Evolutionary conservation across 1,140 invertebrate species (phyloP).

Genomic region (Portunus trituberculatus): DNA sequence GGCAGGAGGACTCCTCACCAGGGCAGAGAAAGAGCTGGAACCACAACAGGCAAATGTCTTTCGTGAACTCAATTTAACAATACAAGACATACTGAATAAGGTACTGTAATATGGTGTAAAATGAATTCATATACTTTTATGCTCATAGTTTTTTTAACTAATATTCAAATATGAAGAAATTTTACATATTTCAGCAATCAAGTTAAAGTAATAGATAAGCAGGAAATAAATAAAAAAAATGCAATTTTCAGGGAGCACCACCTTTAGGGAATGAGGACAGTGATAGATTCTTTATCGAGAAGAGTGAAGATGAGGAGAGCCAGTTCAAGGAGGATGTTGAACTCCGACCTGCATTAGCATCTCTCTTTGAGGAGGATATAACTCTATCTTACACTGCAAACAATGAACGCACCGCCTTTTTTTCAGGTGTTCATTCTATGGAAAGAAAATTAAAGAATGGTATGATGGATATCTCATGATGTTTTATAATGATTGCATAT

Average conservation of each 20-base stretch:
- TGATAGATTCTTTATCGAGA: slow-evolving; percentile 32
- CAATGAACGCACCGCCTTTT: slow-evolving; percentile 23
- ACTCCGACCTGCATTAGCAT: not conserved
- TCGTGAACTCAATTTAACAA: slow-evolving; percentile 29
- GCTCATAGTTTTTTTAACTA: no score
- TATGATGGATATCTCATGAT: not conserved
- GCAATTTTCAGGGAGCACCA: not conserved
- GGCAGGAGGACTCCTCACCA: slow-evolving; percentile 52
- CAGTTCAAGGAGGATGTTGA: not conserved
- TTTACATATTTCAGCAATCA: no score
- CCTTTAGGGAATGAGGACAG: not conserved
- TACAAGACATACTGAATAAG: slow-evolving; percentile 40
- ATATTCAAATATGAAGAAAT: no score
- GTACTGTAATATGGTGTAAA: not conserved
- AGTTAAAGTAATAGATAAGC: no score
- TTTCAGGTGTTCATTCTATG: slow-evolving; percentile 28
- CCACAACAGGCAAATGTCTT: slow-evolving; percentile 49
- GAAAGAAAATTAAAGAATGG: slow-evolving; percentile 31
- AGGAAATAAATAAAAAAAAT: no score
- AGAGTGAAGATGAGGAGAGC: not conserved
- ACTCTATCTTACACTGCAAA: slow-evolving; percentile 43
- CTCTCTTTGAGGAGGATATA: slow-evolving; percentile 49
- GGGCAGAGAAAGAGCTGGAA: slow-evolving; percentile 62
- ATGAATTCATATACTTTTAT: no score
- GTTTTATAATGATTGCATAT: no score